Conservation (phyloP, 2,888 invertebrate species). For the Pollenia amentaria region DNA sequence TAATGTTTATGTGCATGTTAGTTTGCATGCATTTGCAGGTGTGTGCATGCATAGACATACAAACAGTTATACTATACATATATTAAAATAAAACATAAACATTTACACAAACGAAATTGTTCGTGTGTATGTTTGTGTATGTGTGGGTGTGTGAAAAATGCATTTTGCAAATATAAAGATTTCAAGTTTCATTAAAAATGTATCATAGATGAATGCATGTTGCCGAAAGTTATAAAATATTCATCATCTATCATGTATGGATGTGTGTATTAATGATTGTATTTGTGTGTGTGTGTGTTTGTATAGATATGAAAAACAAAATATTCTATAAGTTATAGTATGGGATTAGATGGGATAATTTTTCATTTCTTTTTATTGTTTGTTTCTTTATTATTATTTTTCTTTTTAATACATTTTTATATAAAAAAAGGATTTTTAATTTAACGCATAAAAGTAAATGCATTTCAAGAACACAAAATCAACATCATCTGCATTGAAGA, state of each 20-base stretch:
- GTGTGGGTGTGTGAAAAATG: slow-evolving; percentile 38
- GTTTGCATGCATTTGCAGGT: slow-evolving; percentile 45
- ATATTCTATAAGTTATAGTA: slow-evolving; percentile 60
- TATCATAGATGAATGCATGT: slow-evolving; percentile 72
- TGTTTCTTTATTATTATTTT: slow-evolving; percentile 65
- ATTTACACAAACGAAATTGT: neutral
- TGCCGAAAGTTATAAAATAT: slow-evolving; percentile 74
- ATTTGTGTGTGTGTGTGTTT: neutral
- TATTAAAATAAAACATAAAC: slow-evolving; percentile 54
- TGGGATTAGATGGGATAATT: slow-evolving; percentile 59
- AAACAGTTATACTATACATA: slow-evolving; percentile 9
- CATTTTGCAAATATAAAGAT: slow-evolving; percentile 61
- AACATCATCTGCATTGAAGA: slow-evolving; percentile 60
- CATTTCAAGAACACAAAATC: slow-evolving; percentile 68
- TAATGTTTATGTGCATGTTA: slow-evolving; percentile 31
- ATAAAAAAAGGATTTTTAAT: slow-evolving; percentile 78
- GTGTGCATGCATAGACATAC: slow-evolving; percentile 9
- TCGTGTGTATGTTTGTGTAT: neutral
- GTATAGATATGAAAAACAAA: slow-evolving; percentile 28
- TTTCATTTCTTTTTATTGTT: slow-evolving; percentile 69
- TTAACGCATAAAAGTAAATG: slow-evolving; percentile 79
- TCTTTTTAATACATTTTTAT: slow-evolving; percentile 43
- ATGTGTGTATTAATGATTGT: neutral
- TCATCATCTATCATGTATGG: slow-evolving; percentile 60
- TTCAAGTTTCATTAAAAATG: slow-evolving; percentile 74